These are phyloP conservation scores for Drosophila bocqueti DNA, from an alignment of 1,140 invertebrate genomes.

Conservation along the genomic window DNA sequence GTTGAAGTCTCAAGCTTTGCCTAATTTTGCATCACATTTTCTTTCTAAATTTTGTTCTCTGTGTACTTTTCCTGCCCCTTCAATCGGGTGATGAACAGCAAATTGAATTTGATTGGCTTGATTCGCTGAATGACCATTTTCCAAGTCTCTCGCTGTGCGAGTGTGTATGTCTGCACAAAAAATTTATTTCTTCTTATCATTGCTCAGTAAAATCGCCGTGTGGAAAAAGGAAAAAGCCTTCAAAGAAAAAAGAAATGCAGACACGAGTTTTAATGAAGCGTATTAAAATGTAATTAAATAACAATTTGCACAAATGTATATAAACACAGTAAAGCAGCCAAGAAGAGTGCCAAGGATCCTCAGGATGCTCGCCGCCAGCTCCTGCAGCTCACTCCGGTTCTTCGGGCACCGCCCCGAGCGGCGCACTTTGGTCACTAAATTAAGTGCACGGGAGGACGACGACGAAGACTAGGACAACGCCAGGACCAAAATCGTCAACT, in stretches of 20 bases:
- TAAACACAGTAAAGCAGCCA: slow-evolving; percentile 46
- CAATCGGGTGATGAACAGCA: too few relatives aligned
- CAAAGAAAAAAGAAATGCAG: neutral
- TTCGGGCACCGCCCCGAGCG: slow-evolving; percentile 63
- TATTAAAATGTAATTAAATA: slow-evolving; percentile 72
- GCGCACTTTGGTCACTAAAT: slow-evolving; percentile 81
- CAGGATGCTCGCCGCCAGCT: neutral
- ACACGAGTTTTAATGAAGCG: slow-evolving; percentile 62
- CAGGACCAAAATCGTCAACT: slow-evolving; percentile 9
- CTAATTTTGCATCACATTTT: too few relatives aligned
- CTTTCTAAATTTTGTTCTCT: neutral
- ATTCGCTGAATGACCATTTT: slow-evolving; percentile 64
- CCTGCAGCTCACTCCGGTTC: slow-evolving; percentile 24
- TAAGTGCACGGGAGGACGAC: slow-evolving; percentile 65
- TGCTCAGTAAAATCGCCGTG: slow-evolving; percentile 59
- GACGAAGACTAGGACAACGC: slow-evolving; percentile 15
- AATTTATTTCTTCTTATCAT: slow-evolving; percentile 80
- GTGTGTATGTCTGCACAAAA: slow-evolving; percentile 57
- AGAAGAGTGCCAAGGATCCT: slow-evolving; percentile 10
- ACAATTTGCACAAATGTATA: too few relatives aligned
- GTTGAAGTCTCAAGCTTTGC: too few relatives aligned
- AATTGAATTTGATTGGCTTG: too few relatives aligned
- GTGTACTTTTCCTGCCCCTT: too few relatives aligned
- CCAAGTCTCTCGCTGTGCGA: neutral
- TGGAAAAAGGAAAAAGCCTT: neutral